Evolutionary conservation across 1,140 invertebrate genomes (phyloP).

Genomic region (Tigriopus japonicus): DNA sequence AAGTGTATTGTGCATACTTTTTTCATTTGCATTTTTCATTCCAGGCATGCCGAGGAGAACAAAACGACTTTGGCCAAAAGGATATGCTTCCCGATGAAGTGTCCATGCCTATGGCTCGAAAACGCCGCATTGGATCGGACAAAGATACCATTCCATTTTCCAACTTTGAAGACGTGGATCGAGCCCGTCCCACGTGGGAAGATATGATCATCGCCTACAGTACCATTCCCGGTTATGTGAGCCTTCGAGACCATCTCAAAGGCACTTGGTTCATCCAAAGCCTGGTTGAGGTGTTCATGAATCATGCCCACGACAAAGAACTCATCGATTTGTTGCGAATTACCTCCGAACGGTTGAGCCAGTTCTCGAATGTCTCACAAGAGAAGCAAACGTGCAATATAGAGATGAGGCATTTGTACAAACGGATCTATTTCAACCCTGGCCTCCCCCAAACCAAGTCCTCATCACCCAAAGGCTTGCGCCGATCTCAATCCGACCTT

Average conservation of each 20-base stretch:
- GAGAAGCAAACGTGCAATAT: slow-evolving; percentile 13
- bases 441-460: neutral
- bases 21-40: no score
- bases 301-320: neutral
- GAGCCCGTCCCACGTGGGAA: slow-evolving; percentile 7
- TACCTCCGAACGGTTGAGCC: neutral
- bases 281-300: neutral
- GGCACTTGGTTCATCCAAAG: slow-evolving; percentile 11
- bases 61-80: no score
- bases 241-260: neutral
- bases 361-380: neutral
- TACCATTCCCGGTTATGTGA: slow-evolving; percentile 9
- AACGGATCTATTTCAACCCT: slow-evolving; percentile 11
- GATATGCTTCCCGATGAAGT: no score
- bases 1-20: no score
- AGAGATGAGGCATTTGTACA: slow-evolving; percentile 11
- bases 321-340: neutral
- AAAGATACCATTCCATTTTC: no score
- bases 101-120: no score
- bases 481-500: neutral
- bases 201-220: slow-evolving; percentile 9
- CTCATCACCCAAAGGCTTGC: neutral
- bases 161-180: neutral
- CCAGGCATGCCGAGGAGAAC: no score
- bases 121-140: no score